Evolutionary conservation across 2,113 vertebrate genomes (phyloP), one percentile per base, ranked within the genome.

Genomic region (Scatophagus argus): DNA sequence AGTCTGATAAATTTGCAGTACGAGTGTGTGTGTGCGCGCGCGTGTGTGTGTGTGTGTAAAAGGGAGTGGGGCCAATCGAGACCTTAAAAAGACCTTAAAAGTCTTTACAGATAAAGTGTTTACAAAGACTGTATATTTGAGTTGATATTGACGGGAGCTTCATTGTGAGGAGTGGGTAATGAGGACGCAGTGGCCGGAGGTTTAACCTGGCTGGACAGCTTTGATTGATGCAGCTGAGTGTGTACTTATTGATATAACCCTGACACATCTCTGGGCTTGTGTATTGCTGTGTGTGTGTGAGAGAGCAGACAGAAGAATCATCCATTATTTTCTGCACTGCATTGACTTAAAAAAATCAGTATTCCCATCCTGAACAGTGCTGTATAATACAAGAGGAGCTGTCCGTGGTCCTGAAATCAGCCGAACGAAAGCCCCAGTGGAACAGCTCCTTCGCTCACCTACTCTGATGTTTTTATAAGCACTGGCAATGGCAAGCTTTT

Each of bases 141-240:
- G 2, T 9, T n/a, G 68, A 72, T 64, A 4, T 23, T 16, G 7
- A 16, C 56, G 31, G 38, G 6, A 51, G 62, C 52, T 43, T 67
- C 51, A 27, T 31, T 74, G 21, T 38, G 16, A 64, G 68, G 16
- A 64, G 68, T 21, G 6, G 44, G n/a, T 23, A 27, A 66, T 51
- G 17, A 63, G 54, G 63, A 31, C 2, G 34, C 58, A 23, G 49
- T 21, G 25, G 34, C 39, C 12, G 3, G 29, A 75, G 61, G 32
- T 69, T 73, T 73, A 72, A 72, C 59, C 73, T 46, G 25, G 59
- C 27, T 1, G 8, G 75, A 76, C 76, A 79, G 74, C 73, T 73
- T 70, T 84, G 85, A 89, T 80, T 82, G 88, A 90, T 87, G 85
- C 17, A 23, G 76, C 81, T 80, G 80, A 84, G 60, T 73, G 32